Evolutionary conservation across 2,797 vertebrate genomes (phyloP), one percentile per base, ranked within the genome.

Genomic region (Anas georgica): DNA sequence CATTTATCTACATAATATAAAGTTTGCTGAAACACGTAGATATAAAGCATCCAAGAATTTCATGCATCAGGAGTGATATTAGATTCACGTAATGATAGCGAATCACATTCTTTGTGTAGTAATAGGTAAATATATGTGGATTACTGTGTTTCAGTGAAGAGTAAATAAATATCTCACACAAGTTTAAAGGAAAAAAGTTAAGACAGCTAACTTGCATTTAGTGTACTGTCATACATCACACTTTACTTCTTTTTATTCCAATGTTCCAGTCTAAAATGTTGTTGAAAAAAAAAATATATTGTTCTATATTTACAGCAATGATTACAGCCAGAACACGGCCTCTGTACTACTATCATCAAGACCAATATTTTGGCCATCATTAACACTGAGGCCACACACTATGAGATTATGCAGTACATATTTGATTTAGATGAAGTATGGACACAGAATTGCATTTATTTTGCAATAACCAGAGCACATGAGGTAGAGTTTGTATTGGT

Each of bases 141-240:
- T 94, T 79, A 94, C 8, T 84, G 26, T 66, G 20, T 45, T 93
- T 68, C 81, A 64, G 56, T 70, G 21, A 60, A 74, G 46, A 78
- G 55, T 5, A 1, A 52, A 12, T 70, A 87, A 88, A 77, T 73
- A 74, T 74, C 70, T 29, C 17, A n/a, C 25, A 60, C 9, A 74
- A 76, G 60, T 78, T 41, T 64, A 25, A 87, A 87, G 22, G 45
- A n/a, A 43, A 14, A 58, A 58, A 73, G 7, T 69, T 18, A 59
- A 45, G n/a, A 92, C 2, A 63, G 15, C 1, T 76, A 69, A 41
- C 43, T 33, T 39, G 37, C 21, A 55, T 50, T 83, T 80, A 83
- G 21, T 43, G 7, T 18, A 43, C 21, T 59, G 7, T 13, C 52
- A 25, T 33, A 67, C 14, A 45, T 29, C 31, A 33, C 2, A 52